phyloP scores from a whole-genome alignment of 2,888 invertebrate species.

The Synanthedon myopaeformis region DNA sequence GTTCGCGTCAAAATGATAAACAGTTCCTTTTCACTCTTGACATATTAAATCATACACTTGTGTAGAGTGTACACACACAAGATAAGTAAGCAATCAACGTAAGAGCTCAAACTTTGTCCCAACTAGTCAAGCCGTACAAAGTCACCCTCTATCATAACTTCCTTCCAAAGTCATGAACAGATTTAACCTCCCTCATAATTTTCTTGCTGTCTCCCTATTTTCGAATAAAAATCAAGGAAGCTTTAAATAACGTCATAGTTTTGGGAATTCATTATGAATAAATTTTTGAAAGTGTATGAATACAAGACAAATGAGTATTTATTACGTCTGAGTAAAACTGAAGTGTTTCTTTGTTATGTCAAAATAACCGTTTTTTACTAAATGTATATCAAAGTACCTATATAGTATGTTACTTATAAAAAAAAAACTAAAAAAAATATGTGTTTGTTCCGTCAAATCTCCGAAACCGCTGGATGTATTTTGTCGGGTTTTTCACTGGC shows the following conservation, averaged over 20 bases:
- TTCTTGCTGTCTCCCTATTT: conserved; percentile 23
- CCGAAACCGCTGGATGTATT: no score
- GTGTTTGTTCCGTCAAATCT: no score
- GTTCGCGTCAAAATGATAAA: no score
- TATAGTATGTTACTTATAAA: no score
- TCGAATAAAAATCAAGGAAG: conserved; percentile 36
- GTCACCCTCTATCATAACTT: conserved; percentile 41
- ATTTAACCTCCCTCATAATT: conserved; percentile 20
- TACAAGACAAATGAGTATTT: no score
- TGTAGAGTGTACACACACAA: not conserved
- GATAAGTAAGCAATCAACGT: not conserved
- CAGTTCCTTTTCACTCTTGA: not conserved
- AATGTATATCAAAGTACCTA: no score
- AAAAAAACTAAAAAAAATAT: no score
- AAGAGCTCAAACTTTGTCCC: conserved; percentile 16
- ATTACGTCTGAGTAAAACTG: no score
- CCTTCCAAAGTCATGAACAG: conserved; percentile 19
- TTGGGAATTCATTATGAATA: conserved; percentile 16
- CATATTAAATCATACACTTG: not conserved
- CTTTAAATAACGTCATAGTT: conserved; percentile 41
- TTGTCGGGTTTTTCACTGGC: no score
- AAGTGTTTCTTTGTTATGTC: no score
- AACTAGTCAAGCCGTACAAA: conserved; percentile 38
- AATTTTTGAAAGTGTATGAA: not conserved
- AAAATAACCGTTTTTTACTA: no score